These are phyloP conservation scores for Cyprinodon variegatus DNA, from an alignment of 2,113 vertebrate species.

Conservation along the genomic window DNA sequence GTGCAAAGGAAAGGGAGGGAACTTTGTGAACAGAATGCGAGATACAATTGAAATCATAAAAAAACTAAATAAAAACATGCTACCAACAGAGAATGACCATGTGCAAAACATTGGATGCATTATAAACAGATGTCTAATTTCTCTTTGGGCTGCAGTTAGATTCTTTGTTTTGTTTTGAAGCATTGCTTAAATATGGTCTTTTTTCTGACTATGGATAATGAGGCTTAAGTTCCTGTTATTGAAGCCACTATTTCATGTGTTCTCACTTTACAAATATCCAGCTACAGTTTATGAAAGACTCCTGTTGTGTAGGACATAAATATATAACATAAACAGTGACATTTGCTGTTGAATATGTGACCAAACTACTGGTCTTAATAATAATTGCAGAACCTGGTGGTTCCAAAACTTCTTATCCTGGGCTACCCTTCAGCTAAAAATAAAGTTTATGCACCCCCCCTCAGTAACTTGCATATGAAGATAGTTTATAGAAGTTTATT, in stretches of 20 bases:
- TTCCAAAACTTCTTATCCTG: no score
- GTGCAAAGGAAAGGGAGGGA: background rate
- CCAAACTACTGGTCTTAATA: background rate
- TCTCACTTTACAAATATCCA: constrained; percentile 38
- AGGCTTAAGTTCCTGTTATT: constrained; percentile 26
- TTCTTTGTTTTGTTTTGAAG: constrained; percentile 11
- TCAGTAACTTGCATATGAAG: no score
- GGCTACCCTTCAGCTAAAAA: no score
- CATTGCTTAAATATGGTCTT: background rate
- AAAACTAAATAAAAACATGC: constrained; percentile 14
- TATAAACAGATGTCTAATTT: constrained; percentile 35
- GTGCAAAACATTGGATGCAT: constrained; percentile 4
- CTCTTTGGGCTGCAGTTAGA: constrained; percentile 23
- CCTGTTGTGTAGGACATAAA: constrained; percentile 17
- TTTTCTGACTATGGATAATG: constrained; percentile 20
- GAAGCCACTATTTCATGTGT: constrained; percentile 31
- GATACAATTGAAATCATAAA: background rate
- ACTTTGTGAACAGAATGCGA: background rate
- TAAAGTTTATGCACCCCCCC: no score
- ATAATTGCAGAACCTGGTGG: background rate
- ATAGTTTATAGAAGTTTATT: no score
- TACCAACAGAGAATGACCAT: background rate
- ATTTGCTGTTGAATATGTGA: background rate
- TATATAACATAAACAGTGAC: background rate
- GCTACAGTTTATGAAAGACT: constrained; percentile 21